phyloP scores from a whole-genome alignment of 2,888 invertebrate species.

The Aphodius granarius region DNA sequence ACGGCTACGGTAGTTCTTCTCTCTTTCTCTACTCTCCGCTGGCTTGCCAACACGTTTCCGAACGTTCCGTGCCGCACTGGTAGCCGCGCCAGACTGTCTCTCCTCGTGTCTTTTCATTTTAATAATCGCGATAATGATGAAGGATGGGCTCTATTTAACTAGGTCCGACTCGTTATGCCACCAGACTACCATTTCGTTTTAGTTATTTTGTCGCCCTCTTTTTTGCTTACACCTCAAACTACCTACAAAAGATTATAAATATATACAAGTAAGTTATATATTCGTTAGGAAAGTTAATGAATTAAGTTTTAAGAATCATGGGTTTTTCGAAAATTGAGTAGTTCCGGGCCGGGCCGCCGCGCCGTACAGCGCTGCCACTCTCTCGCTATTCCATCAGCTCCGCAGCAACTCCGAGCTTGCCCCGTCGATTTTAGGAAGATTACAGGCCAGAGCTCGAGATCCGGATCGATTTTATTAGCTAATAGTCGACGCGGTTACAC shows the following conservation, averaged over 20 bases:
- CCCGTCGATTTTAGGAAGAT: constrained; percentile 46
- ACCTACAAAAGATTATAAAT: background rate
- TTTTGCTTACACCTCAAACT: background rate
- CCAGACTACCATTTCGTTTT: background rate
- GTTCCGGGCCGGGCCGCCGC: background rate
- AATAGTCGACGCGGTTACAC: constrained; percentile 53
- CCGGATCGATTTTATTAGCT: constrained; percentile 53
- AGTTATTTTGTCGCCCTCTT: background rate
- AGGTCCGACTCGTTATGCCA: constrained; percentile 6
- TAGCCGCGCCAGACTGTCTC: background rate
- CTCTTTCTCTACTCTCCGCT: background rate
- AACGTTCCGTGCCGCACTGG: background rate
- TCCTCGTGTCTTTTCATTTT: constrained; percentile 33
- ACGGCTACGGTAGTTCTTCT: constrained; percentile 24
- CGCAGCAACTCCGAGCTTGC: constrained; percentile 30
- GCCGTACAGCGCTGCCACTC: background rate
- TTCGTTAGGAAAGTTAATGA: background rate
- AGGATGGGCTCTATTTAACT: constrained; percentile 31
- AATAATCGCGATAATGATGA: constrained; percentile 37
- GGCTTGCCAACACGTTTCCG: background rate
- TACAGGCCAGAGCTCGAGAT: constrained; percentile 28
- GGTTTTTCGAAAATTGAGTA: background rate
- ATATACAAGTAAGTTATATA: background rate
- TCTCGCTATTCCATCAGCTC: constrained; percentile 40
- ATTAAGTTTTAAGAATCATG: background rate